Evolutionary conservation across 2,888 invertebrate genomes (phyloP), one percentile per base, ranked within the genome.

Genomic region (Julus scandinavius): DNA sequence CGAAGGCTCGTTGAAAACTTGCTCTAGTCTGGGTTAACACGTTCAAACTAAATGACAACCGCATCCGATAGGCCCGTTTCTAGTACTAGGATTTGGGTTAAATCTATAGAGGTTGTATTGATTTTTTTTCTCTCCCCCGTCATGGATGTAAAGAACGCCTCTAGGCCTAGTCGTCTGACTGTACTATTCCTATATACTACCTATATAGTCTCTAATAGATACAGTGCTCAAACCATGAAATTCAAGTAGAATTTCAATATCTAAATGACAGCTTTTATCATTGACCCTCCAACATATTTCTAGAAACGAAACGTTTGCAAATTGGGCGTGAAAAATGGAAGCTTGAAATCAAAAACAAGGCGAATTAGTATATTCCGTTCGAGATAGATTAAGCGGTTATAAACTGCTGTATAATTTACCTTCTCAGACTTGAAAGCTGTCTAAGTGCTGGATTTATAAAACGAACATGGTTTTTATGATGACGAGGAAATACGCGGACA

Each of bases 21-120:
- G 63, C 63, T 72, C n/a, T 72, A 20, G n/a, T 72, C 63, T 72
- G 63, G 63, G n/a, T 72, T 72, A 72, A 72, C 63, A 72, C 63
- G 63, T 72, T 29, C 63, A 72, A 29, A 72, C 20, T 72, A 72
- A 72, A 72, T 29, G 63, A 72, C 63, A 72, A 72, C 63, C 20
- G 63, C 58, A 63, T 63, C 58, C 58, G 58, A 63, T n/a, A 29
- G 63, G 29, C 63, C 63, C 63, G 6, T 72, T 72, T 72, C 20
- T 72, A 9, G 63, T 15, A 7, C 20, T 20, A 20, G 63, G 63
- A 72, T 72, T 72, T 72, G 20, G 20, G 63, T 72, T 72, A 72
- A 72, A 72, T 72, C 63, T 20, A 72, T 72, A 20, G 45, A 45
- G 63, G 3, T 72, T 6, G 7, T 72, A 72, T 72, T 20, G 63